These are phyloP conservation scores for Meriones unguiculatus DNA, from an alignment of 2,113 vertebrate genomes.

Conservation along the genomic window DNA sequence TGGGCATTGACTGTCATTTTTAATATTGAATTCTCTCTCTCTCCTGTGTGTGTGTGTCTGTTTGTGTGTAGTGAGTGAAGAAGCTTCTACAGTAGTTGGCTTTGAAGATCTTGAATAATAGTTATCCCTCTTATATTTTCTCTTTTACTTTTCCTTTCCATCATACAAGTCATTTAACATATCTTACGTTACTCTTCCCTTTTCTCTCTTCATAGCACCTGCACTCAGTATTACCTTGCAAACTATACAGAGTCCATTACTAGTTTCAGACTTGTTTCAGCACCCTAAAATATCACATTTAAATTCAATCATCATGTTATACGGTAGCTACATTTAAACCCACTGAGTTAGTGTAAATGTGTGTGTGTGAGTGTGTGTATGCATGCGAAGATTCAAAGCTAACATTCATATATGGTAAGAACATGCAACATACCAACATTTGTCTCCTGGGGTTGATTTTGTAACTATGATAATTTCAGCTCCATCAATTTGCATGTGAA, in stretches of 20 bases:
- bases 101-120: background rate
- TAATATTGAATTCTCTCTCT: background rate
- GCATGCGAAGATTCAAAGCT: background rate
- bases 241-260: background rate
- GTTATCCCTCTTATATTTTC: background rate
- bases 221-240: background rate
- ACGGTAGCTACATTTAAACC: background rate
- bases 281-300: background rate
- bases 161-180: background rate
- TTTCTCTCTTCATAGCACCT: background rate
- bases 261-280: background rate
- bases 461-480: background rate
- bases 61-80: too few species aligned
- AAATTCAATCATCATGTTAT: background rate
- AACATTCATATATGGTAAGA: background rate
- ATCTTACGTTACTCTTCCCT: background rate
- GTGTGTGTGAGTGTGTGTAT: background rate
- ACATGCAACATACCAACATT: background rate
- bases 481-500: background rate
- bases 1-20: background rate
- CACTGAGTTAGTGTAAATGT: background rate
- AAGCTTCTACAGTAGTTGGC: too few species aligned
- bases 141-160: background rate
- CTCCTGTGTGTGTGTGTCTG: too few species aligned
- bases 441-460: background rate